Base-by-base conservation (phyloP, 1,140 invertebrate genomes). In the Bombus superbus region DNA sequence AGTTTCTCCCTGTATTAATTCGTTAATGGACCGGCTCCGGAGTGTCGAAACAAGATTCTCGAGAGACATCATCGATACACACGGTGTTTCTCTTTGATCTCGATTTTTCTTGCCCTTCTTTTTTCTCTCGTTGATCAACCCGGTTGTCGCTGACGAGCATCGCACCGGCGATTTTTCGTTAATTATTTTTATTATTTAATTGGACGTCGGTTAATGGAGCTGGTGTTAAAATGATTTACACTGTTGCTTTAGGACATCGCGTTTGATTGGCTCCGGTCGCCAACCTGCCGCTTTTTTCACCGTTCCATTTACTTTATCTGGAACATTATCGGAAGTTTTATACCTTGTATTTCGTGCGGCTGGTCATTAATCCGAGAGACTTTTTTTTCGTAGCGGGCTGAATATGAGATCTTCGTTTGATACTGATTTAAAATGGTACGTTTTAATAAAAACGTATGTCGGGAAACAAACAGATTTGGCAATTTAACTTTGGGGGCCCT, bases 1-100 rank as follows among this genome's bases (percentile, higher is more conserved):
- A 42, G 35, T 80, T 80, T 73, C 83, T 71, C 75, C 38, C 77
- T 85, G 77, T 78, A 80, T 80, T 80, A 85, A 85, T 85, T 85
- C 42, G 83, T 62, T 85, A 80, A 85, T 85, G 77, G 68, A 62
- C 35, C 77, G 25, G 28, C 59, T 25, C 13, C 28, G 59, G 22
- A 35, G 38, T 40, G 68, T 10, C 40, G 75, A 78, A 71, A 84
- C 66, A 22, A 62, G 40, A 78, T 76, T 62, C 74, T 57, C 82
- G 64, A 57, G 42, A 35, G 18, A 77, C 47, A 78, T 64, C n/a
- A n/a, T 11, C 59, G 59, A 62, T n/a, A 35, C 8, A 8, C 53
- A 6, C 28, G 44, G 38, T 35, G 35, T 57, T 25, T 28, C 13
- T n/a, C 47, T n/a, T 62, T n/a, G 15, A 25, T 69, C 18, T 38